Conservation (phyloP, 2,888 invertebrate genomes). For the Spodoptera picta region DNA sequence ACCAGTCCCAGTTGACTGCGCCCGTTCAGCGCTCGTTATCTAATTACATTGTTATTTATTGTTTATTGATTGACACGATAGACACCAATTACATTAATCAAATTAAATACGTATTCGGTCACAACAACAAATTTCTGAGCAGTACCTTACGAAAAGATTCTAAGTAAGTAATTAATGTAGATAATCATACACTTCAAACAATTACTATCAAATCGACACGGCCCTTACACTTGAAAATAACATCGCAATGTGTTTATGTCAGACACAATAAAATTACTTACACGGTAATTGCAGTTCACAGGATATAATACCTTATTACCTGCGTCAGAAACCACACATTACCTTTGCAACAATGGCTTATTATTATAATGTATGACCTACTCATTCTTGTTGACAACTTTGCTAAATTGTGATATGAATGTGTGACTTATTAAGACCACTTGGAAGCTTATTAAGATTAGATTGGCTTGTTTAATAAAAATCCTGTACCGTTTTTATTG, state of each 20-base stretch:
- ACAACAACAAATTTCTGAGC: too few relatives aligned
- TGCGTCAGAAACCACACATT: slow-evolving; percentile 38
- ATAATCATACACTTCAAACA: background rate
- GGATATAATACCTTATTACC: slow-evolving; percentile 15
- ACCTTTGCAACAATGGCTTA: slow-evolving; percentile 26
- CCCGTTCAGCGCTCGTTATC: too few relatives aligned
- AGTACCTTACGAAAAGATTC: too few relatives aligned
- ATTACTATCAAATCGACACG: background rate
- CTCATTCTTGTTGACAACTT: slow-evolving; percentile 12
- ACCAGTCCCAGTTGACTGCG: too few relatives aligned
- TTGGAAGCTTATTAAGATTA: too few relatives aligned
- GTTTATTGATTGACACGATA: too few relatives aligned
- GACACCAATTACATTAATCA: too few relatives aligned
- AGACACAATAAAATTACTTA: slow-evolving; percentile 32
- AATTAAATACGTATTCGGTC: too few relatives aligned
- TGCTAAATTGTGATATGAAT: slow-evolving; percentile 17
- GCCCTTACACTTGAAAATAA: slow-evolving; percentile 24
- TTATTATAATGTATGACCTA: slow-evolving; percentile 40
- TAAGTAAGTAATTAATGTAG: background rate
- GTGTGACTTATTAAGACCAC: too few relatives aligned
- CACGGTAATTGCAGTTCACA: slow-evolving; percentile 34
- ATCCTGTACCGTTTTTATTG: too few relatives aligned
- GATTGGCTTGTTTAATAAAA: too few relatives aligned
- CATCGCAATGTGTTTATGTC: slow-evolving; percentile 10
- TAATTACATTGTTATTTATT: too few relatives aligned